Evolutionary conservation across 2,113 vertebrate genomes (phyloP).

Genomic region (Gallinago undulata): DNA sequence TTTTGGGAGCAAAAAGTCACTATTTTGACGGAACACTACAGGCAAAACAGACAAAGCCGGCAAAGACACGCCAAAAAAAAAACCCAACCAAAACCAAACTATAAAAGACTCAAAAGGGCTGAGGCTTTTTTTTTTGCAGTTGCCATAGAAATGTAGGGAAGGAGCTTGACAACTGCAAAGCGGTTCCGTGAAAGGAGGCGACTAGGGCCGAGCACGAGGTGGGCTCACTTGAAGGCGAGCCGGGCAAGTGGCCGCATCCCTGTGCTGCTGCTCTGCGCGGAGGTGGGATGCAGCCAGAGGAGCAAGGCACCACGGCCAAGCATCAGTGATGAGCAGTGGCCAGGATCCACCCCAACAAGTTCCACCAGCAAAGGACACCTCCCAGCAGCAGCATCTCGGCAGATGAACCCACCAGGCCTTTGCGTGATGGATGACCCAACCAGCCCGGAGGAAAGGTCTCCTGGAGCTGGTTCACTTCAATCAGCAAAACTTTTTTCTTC

Average conservation of each 20-base stretch:
- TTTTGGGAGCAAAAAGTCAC: background rate
- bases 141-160: slow-evolving; percentile 74
- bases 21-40: background rate
- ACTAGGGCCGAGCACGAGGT: background rate
- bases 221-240: background rate
- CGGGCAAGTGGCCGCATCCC: accelerated
- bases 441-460: background rate
- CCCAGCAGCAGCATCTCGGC: background rate
- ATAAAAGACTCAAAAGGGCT: slow-evolving; percentile 26
- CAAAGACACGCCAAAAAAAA: background rate
- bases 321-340: background rate
- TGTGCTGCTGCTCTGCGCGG: accelerated
- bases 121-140: slow-evolving; percentile 54
- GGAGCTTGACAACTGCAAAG: slow-evolving; percentile 60
- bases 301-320: background rate
- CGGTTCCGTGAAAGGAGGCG: background rate
- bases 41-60: slow-evolving; percentile 5
- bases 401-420: background rate
- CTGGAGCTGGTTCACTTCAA: background rate
- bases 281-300: background rate
- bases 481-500: background rate
- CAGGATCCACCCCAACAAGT: accelerated
- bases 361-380: background rate
- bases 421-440: background rate
- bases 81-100: no score